Evolutionary conservation across 2,797 vertebrate species (phyloP), one percentile per base, ranked within the genome.

Genomic region (Naso thynnoides): DNA sequence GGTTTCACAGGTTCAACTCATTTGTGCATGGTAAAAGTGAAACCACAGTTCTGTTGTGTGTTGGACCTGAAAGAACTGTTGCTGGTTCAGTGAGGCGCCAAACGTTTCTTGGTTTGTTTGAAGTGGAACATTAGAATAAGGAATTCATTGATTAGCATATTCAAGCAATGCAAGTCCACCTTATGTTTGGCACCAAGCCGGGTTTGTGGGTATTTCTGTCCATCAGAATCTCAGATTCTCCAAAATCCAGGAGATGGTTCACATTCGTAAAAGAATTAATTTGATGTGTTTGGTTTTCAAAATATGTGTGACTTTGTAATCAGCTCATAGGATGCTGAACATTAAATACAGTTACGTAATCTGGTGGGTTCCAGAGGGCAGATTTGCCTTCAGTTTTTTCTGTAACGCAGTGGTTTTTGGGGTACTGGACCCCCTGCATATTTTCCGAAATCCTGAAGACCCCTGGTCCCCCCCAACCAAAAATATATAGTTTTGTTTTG

Each of bases 161-260:
- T 52, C 29, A 33, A 50, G 45, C 47, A 58, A n/a, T 57, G 48
- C 14, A 36, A 53, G 42, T 55, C 42, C 18, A 58, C 57, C 47
- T 47, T 41, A 39, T 62, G 50, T 36, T 29, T 47, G 27, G 36
- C 49, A 39, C 26, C 50, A 50, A 29, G 36, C 57, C 14, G 11
- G 11, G 29, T 14, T 57, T 58, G 29, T 29, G 10, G 39, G 4
- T 16, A 21, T 70, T 70, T 59, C 23, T 41, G 15, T 58, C n/a
- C n/a, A 44, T 56, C 24, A 54, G 54, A 65, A 26, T 39, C 26
- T 53, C 2, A 48, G 24, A 33, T 74, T 67, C 45, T 47, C 6
- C 18, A 49, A 42, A 16, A 47, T 31, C 23, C 11, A 23, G 26
- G 8, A 41, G 39, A 47, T 31, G 0, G 6, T 21, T 16, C 38